phyloP scores from a whole-genome alignment of 2,888 invertebrate genomes.

The Eupeodes luniger region DNA sequence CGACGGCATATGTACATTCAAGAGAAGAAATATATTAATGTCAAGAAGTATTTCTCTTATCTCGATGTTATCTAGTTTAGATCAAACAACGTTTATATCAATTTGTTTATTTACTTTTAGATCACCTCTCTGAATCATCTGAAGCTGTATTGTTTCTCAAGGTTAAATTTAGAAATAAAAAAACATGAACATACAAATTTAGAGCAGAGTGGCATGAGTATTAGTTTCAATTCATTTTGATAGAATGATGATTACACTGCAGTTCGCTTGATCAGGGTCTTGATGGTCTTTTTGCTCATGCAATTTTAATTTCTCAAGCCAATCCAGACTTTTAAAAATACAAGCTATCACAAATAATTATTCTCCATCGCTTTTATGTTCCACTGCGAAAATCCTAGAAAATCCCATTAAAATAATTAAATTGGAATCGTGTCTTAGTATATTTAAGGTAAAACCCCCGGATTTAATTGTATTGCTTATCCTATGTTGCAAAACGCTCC shows the following conservation, averaged over 20 bases:
- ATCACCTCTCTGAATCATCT: conserved; percentile 46
- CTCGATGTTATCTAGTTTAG: conserved; percentile 64
- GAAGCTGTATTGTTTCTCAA: conserved; percentile 38
- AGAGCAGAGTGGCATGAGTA: neutral
- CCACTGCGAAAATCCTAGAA: no score
- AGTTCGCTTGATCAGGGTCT: neutral
- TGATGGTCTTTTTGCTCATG: no score
- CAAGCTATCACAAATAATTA: no score
- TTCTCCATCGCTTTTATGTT: no score
- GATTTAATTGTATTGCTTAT: no score
- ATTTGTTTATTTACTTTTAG: conserved; percentile 54
- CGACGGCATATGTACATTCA: conserved; percentile 15
- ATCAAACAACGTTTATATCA: conserved; percentile 49
- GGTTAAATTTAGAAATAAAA: conserved; percentile 43
- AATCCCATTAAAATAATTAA: no score
- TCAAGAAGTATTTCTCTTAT: conserved; percentile 44
- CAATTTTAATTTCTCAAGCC: no score
- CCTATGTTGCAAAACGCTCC: no score
- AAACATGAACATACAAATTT: neutral
- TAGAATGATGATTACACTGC: conserved; percentile 39
- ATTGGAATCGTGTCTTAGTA: no score
- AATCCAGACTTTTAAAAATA: no score
- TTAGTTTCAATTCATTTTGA: conserved; percentile 49
- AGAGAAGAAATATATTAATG: conserved; percentile 18
- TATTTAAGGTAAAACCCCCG: no score